These are phyloP conservation scores for Eublepharis macularius DNA, from an alignment of 2,113 vertebrate species.

Conservation along the genomic window DNA sequence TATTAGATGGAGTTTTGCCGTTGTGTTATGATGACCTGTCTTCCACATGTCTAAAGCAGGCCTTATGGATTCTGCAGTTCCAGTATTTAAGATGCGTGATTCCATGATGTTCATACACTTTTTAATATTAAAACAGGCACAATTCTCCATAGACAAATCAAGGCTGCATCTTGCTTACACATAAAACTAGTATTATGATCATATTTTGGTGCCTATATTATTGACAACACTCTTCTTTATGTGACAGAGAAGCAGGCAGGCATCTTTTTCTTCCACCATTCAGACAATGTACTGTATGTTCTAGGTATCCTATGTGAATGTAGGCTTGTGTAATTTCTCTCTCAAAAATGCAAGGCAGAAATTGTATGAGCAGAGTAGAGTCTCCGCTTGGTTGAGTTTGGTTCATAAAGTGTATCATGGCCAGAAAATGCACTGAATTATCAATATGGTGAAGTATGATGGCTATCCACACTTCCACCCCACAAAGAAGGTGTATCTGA, in stretches of 20 bases:
- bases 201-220: not conserved
- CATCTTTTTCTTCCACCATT: not conserved
- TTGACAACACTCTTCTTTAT: not conserved
- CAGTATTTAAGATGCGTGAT: not conserved
- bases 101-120: not conserved
- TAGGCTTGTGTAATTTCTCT: not conserved
- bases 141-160: not conserved
- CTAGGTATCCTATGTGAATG: not conserved
- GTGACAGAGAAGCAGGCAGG: not conserved
- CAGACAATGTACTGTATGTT: not conserved
- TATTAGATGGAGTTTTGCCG: not conserved
- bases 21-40: no score
- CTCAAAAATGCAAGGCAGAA: not conserved
- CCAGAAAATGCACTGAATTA: not conserved
- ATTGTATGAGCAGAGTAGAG: not conserved
- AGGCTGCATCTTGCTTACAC: slow-evolving; percentile 6
- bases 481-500: not conserved
- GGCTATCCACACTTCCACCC: not conserved
- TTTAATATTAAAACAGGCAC: slow-evolving; percentile 4
- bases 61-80: not conserved
- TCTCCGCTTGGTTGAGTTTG: not conserved
- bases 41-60: not conserved
- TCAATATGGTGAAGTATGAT: not conserved
- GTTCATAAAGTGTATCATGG: not conserved
- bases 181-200: not conserved